phyloP scores from a whole-genome alignment of 2,113 vertebrate genomes.

The Syrmaticus mikado region DNA sequence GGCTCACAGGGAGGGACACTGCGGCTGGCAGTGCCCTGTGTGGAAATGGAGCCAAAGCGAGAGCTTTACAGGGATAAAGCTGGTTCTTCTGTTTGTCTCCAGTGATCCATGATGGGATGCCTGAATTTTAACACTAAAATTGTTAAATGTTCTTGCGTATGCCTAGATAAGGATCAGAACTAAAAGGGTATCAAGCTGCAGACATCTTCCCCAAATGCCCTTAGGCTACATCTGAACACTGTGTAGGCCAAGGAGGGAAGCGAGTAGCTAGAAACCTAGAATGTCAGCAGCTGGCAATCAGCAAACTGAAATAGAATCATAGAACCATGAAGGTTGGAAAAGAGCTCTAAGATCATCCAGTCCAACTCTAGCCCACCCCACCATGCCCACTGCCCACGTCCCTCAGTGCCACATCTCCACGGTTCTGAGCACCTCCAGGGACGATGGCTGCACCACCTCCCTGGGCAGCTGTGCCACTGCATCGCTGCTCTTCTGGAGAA shows the following conservation, averaged over 20 bases:
- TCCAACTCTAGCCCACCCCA: too few relatives aligned
- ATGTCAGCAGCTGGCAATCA: background rate
- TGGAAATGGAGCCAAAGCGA: background rate
- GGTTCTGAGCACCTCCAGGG: too few relatives aligned
- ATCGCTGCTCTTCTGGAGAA: too few relatives aligned
- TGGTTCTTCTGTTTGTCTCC: background rate
- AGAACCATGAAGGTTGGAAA: too few relatives aligned
- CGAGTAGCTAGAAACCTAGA: background rate
- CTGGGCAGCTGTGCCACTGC: too few relatives aligned
- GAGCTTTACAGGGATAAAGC: background rate
- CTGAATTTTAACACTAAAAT: background rate
- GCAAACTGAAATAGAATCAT: background rate
- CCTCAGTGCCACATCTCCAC: too few relatives aligned
- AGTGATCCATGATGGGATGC: background rate
- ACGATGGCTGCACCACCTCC: too few relatives aligned
- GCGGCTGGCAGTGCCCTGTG: background rate
- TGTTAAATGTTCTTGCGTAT: background rate
- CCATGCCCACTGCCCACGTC: too few relatives aligned
- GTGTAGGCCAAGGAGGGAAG: background rate
- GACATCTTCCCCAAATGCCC: background rate
- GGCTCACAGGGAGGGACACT: background rate
- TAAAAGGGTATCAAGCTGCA: background rate
- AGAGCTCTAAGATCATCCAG: too few relatives aligned
- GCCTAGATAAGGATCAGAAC: background rate
- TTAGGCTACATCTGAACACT: background rate